phyloP scores from a whole-genome alignment of 2,888 invertebrate genomes.

The Rutpela maculata region DNA sequence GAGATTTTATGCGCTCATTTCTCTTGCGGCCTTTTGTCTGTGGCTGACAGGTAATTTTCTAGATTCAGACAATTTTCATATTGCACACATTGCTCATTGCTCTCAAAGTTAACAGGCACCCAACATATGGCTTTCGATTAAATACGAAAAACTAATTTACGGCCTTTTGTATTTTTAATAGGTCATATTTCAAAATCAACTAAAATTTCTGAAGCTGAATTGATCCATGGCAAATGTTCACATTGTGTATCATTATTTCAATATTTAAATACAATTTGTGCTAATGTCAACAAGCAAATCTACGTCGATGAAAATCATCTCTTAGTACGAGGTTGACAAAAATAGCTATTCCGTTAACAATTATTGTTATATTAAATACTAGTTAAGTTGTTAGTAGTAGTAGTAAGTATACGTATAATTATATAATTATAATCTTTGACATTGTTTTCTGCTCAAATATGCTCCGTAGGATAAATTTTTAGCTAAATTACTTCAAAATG shows the following conservation, averaged over 20 bases:
- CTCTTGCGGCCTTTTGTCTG: constrained; percentile 38
- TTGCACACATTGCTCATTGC: constrained; percentile 36
- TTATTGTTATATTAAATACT: no score
- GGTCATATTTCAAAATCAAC: constrained; percentile 9
- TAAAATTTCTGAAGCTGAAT: constrained; percentile 14
- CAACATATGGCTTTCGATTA: constrained; percentile 19
- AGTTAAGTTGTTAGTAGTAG: no score
- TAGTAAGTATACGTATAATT: no score
- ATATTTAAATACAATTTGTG: no score
- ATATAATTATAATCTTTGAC: no score
- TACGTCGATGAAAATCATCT: not conserved
- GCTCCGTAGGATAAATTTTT: no score
- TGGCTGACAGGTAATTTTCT: constrained; percentile 40
- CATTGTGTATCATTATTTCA: not conserved
- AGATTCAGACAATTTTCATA: constrained; percentile 41
- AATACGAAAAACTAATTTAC: constrained; percentile 31
- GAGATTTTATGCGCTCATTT: constrained; percentile 35
- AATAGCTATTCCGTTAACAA: no score
- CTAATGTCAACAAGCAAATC: not conserved
- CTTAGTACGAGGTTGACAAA: no score
- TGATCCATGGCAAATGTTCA: not conserved
- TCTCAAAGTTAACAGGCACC: constrained; percentile 16
- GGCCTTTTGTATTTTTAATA: constrained; percentile 29
- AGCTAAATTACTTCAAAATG: no score
- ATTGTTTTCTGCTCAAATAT: no score